A percentile compares a stretch with the other conserved stretches of the same genome.
Conservation (phyloP, 2,113 vertebrate species). For the Myiagra hebetior region DNA sequence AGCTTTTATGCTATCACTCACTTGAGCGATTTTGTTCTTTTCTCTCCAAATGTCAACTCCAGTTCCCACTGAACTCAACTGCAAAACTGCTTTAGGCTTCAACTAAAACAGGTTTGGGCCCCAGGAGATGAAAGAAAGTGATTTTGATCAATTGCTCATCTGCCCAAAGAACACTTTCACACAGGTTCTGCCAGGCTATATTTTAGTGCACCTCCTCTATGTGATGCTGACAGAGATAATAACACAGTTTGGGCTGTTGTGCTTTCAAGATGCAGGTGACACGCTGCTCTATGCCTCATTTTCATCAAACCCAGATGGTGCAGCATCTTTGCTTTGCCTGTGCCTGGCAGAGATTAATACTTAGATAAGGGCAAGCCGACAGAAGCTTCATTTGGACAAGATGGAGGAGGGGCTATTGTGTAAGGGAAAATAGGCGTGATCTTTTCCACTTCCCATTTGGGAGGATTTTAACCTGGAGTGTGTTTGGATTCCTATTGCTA, state of each 20-base stretch:
- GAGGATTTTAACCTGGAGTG: background rate
- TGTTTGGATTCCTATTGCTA: background rate
- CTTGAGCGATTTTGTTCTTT: conserved; percentile 50
- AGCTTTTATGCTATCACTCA: conserved; percentile 36
- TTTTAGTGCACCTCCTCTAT: conserved; percentile 25
- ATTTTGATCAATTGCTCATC: conserved; percentile 60
- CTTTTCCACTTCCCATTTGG: background rate
- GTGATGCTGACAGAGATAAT: conserved; percentile 48
- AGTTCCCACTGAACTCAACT: conserved; percentile 40
- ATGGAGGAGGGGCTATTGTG: conserved; percentile 16
- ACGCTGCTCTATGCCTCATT: conserved; percentile 56
- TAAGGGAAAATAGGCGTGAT: background rate
- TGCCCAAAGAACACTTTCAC: conserved; percentile 32
- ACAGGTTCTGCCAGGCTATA: conserved; percentile 41
- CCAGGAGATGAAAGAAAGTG: conserved; percentile 50
- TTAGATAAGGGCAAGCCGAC: conserved; percentile 47
- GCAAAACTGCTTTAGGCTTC: conserved; percentile 40
- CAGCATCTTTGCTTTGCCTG: conserved; percentile 55
- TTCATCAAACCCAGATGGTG: conserved; percentile 65
- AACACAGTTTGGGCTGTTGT: conserved; percentile 55
- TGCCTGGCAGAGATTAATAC: conserved; percentile 61
- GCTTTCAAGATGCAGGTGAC: conserved; percentile 56
- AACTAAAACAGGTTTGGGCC: conserved; percentile 41
- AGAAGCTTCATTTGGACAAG: conserved; percentile 62
- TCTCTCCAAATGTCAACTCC: conserved; percentile 16